phyloP scores from a whole-genome alignment of 2,888 invertebrate species.

The Ochropacha duplaris region DNA sequence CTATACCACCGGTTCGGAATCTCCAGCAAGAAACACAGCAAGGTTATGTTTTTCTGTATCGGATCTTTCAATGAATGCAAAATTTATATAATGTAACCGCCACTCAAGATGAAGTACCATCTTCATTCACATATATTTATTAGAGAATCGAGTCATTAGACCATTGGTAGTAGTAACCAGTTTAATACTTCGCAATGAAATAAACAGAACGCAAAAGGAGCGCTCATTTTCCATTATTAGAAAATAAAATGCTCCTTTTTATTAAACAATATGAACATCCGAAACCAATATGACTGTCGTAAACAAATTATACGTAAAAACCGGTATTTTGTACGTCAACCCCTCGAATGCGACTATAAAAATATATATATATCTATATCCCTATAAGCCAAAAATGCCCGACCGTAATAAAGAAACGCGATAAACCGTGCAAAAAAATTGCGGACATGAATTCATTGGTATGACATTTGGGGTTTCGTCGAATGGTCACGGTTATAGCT shows the following conservation, averaged over 20 bases:
- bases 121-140: no score
- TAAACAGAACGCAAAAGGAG: conserved; percentile 21
- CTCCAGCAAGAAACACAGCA: no score
- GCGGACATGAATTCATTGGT: conserved; percentile 81
- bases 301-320: conserved; percentile 76
- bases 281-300: conserved; percentile 72
- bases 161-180: neutral
- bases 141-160: neutral
- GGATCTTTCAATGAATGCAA: no score
- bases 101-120: no score
- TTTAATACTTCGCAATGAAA: conserved; percentile 29
- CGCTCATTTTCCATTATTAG: conserved; percentile 28
- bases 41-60: no score
- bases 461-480: conserved; percentile 77
- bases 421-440: conserved; percentile 79
- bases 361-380: conserved; percentile 44
- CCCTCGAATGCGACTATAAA: conserved; percentile 63
- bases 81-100: no score
- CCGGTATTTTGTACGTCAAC: conserved; percentile 48
- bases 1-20: no score
- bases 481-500: conserved; percentile 73
- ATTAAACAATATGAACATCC: conserved; percentile 44
- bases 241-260: conserved; percentile 47
- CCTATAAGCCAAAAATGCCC: conserved; percentile 59
- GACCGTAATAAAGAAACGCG: conserved; percentile 80